Evolutionary conservation across 2,888 invertebrate species (phyloP), one percentile per base, ranked within the genome.

Genomic region (Metalampra italica): DNA sequence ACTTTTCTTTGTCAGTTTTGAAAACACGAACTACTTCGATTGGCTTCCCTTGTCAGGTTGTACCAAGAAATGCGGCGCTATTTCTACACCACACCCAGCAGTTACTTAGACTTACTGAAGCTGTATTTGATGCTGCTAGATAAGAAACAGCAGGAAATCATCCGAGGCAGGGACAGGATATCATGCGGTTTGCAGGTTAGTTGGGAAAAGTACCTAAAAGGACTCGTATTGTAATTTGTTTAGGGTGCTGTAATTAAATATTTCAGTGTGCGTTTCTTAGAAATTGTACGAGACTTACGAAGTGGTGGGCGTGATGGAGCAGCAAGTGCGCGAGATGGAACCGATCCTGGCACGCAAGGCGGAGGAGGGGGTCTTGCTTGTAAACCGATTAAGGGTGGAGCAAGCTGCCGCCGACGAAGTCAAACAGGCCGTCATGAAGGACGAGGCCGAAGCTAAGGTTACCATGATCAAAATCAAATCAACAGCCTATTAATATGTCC

Each of bases 31-130:
- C n/a, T n/a, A n/a, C n/a, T n/a, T n/a, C n/a, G 22, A 5, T 22
- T 22, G 22, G 22, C 22, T 22, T 22, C 22, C 22, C 22, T 22
- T 22, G 5, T 3, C 22, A 22, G 92, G 39, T 94, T 95, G 68
- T 97, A 93, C 75, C 86, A 92, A 39, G 97, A 97, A 87, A 93
- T 96, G 93, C 92, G 95, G 56, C 90, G 97, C 0, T 92, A 94
- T 66, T 97, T 96, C 82, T 97, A 97, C 75, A 96, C 96, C 2
- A 97, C 97, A 0, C 97, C 97, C 0, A 97, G 96, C 75, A 96
- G 96, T 70, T 97, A 97, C 73, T 85, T 97, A 55, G 96, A 97
- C 70, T 83, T 97, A 34, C 89, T 97, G 30, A 96, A 95, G 68
- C 87, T 96, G 0, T 97, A 96, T 71, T 85, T 93, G 46, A 78